These are phyloP conservation scores for Cyrtonyx montezumae DNA, from an alignment of 2,113 vertebrate species.

Conservation along the genomic window DNA sequence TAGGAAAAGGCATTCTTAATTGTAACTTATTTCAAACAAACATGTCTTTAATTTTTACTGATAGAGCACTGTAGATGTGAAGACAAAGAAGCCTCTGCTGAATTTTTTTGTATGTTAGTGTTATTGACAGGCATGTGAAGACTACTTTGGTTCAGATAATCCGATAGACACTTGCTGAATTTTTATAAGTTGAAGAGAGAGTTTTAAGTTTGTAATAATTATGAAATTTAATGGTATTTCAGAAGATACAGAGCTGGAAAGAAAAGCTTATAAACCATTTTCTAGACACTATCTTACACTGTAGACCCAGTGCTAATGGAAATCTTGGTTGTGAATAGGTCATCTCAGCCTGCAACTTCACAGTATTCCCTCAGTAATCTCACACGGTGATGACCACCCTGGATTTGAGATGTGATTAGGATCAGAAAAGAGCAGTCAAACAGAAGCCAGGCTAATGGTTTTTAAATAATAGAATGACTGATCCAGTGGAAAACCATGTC, in stretches of 20 bases:
- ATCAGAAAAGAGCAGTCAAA: background rate
- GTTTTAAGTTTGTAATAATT: background rate
- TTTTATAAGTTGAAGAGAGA: background rate
- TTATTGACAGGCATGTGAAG: background rate
- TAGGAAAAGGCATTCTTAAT: constrained; percentile 35
- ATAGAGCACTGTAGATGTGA: background rate
- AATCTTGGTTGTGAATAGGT: background rate
- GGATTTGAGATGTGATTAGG: background rate
- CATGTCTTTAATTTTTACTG: constrained; percentile 43
- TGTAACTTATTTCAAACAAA: constrained; percentile 51
- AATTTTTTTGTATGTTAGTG: background rate
- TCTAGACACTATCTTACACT: background rate
- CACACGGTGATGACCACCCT: background rate
- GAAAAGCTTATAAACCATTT: background rate
- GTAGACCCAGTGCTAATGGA: background rate
- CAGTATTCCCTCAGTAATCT: background rate
- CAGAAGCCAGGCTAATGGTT: background rate
- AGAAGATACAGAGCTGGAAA: background rate
- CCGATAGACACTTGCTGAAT: background rate
- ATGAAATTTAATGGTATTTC: background rate
- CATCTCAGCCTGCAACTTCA: background rate
- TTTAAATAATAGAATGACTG: background rate
- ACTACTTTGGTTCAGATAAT: background rate
- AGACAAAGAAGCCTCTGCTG: background rate
- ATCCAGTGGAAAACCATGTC: background rate